A percentile compares a stretch with the other conserved stretches of the same genome.
Conservation (phyloP, 2,888 invertebrate genomes). For the Bombylius major region DNA sequence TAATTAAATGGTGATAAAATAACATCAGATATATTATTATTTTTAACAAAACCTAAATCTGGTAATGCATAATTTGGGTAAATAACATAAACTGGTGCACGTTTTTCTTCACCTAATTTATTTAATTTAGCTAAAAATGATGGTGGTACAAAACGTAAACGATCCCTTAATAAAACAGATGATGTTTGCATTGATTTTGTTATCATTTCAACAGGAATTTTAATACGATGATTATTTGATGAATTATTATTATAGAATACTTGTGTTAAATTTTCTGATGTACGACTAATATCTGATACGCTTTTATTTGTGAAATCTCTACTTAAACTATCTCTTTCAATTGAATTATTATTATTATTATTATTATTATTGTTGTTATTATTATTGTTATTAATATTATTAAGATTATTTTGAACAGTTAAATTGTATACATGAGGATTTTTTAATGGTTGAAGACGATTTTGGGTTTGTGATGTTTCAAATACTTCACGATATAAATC, state of each 20-base stretch:
- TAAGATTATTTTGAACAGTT: slow-evolving; percentile 20
- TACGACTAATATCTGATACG: slow-evolving; percentile 28
- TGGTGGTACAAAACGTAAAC: slow-evolving; percentile 51
- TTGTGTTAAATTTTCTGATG: slow-evolving; percentile 31
- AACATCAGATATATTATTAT: slow-evolving; percentile 43
- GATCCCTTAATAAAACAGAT: slow-evolving; percentile 37
- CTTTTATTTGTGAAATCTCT: slow-evolving; percentile 13
- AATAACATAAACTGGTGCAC: slow-evolving; percentile 74
- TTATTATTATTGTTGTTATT: slow-evolving; percentile 32
- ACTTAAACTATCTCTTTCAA: slow-evolving; percentile 29
- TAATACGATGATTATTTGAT: slow-evolving; percentile 27
- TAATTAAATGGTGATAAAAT: slow-evolving; percentile 49
- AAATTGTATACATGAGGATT: slow-evolving; percentile 33
- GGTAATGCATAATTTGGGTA: slow-evolving; percentile 86
- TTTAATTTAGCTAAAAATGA: slow-evolving; percentile 55
- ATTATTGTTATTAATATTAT: slow-evolving; percentile 28
- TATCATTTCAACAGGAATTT: slow-evolving; percentile 44
- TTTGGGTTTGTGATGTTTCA: slow-evolving; percentile 14
- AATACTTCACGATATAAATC: slow-evolving; percentile 21
- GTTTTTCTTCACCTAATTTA: slow-evolving; percentile 45
- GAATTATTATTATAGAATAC: slow-evolving; percentile 10
- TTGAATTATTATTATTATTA: slow-evolving; percentile 35
- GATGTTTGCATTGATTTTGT: slow-evolving; percentile 69
- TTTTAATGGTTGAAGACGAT: slow-evolving; percentile 31
- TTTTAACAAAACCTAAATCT: slow-evolving; percentile 67